Conservation (phyloP, 23 tunicate genomes). For the Phallusia fumigata region DNA sequence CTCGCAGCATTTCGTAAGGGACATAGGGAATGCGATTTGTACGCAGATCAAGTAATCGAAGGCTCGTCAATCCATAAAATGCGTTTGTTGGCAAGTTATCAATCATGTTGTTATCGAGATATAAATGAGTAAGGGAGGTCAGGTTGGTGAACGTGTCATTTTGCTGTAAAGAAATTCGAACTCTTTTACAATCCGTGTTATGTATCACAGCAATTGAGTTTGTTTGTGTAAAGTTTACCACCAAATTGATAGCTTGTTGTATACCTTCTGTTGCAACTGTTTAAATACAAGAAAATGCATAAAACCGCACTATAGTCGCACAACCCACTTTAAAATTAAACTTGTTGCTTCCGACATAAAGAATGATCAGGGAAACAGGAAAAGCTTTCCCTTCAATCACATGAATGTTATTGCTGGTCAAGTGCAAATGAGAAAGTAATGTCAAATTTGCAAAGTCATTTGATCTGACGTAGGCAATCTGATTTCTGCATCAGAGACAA, state of each 20-base stretch:
- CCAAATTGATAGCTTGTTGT: no score
- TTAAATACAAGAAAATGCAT: no score
- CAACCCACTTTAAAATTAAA: conserved; percentile 19
- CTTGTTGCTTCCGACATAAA: conserved; percentile 1
- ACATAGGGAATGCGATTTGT: conserved; percentile 14
- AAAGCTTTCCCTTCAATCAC: conserved; percentile 20
- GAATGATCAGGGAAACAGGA: background rate
- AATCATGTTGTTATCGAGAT: conserved; percentile 12
- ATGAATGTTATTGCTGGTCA: conserved; percentile 8
- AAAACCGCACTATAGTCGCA: no score
- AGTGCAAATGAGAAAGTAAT: background rate
- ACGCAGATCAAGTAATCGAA: background rate
- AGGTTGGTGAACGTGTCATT: conserved; percentile 18
- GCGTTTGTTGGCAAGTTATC: conserved; percentile 16
- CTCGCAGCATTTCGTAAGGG: background rate
- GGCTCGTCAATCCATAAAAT: background rate
- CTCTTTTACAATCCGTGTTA: no score
- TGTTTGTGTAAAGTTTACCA: no score
- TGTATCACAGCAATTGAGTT: no score
- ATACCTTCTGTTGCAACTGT: no score
- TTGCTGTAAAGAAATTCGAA: conserved; percentile 6
- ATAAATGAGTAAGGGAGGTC: conserved; percentile 9
- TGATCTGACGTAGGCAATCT: conserved; percentile 12
- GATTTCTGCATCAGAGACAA: background rate
- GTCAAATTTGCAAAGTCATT: conserved; percentile 17